Percentiles rank a stretch among this genome's conserved stretches.
Evolutionary conservation across 1,140 invertebrate genomes (phyloP).

Genomic region (Plectus sambesii): DNA sequence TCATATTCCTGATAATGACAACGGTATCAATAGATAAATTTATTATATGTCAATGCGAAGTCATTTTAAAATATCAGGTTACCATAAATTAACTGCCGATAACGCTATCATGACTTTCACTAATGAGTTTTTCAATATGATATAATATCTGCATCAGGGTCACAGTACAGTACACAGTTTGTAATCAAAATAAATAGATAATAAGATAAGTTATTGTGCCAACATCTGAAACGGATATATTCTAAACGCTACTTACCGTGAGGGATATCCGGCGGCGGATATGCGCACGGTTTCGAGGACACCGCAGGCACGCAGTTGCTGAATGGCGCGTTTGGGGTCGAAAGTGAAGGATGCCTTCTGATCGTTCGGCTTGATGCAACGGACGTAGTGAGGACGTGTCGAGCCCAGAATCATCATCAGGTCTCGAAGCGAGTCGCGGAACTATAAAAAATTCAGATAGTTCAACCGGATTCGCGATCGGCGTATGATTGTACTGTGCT

Average conservation of each 20-base stretch:
- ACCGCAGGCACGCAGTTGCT: conserved; percentile 87
- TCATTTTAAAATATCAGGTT: too few relatives aligned
- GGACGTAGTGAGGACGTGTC: conserved; percentile 93
- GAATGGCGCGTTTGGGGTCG: conserved; percentile 74
- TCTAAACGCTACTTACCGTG: conserved; percentile 48
- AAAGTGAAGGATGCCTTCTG: conserved; percentile 76
- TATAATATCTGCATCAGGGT: too few relatives aligned
- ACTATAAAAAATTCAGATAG: conserved; percentile 54
- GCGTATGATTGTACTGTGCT: background rate
- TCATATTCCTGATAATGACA: too few relatives aligned
- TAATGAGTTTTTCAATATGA: too few relatives aligned
- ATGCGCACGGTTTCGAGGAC: conserved; percentile 94
- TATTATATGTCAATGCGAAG: too few relatives aligned
- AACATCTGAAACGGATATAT: background rate
- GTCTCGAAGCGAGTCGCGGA: conserved; percentile 76
- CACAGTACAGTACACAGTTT: too few relatives aligned
- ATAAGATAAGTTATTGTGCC: background rate
- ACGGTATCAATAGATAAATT: too few relatives aligned
- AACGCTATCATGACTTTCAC: too few relatives aligned
- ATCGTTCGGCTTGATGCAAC: conserved; percentile 98
- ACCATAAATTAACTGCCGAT: too few relatives aligned
- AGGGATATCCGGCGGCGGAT: conserved; percentile 91
- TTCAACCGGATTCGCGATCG: background rate
- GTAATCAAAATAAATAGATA: background rate
- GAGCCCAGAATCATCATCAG: conserved; percentile 83